Evolutionary conservation across 2,113 vertebrate genomes (phyloP).

Genomic region (Myotis davidii): DNA sequence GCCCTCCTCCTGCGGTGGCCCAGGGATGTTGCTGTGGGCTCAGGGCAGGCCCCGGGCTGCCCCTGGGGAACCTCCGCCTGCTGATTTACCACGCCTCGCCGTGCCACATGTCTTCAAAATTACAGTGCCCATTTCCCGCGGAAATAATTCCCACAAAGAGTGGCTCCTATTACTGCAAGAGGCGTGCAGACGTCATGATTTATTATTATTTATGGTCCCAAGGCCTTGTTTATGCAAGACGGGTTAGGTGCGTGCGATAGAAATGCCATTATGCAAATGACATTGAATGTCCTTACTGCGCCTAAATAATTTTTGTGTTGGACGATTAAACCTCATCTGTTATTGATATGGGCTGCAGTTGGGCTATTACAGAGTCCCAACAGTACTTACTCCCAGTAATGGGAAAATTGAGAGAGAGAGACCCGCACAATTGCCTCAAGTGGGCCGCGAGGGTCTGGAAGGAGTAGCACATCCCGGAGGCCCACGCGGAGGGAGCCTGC

Average conservation of each 20-base stretch:
- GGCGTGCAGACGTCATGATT: conserved; percentile 87
- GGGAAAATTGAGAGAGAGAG: conserved; percentile 93
- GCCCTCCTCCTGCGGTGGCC: background rate
- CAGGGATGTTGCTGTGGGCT: background rate
- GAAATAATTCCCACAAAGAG: conserved; percentile 90
- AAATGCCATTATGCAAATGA: conserved; percentile 99
- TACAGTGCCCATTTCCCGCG: conserved; percentile 88
- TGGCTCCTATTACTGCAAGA: conserved; percentile 88
- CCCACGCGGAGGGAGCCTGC: conserved; percentile 81
- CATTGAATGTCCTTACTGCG: conserved; percentile 91
- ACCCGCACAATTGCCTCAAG: conserved; percentile 90
- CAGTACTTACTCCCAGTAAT: conserved; percentile 94
- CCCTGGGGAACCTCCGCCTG: background rate
- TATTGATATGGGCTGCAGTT: conserved; percentile 98
- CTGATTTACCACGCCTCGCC: conserved; percentile 83
- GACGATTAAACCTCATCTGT: conserved; percentile 98
- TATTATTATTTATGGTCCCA: conserved; percentile 92
- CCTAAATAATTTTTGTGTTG: conserved; percentile 95
- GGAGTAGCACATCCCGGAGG: conserved; percentile 86
- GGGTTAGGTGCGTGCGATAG: conserved; percentile 90
- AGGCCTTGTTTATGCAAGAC: conserved; percentile 91
- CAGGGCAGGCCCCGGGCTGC: conserved; percentile 22
- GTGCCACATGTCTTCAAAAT: conserved; percentile 88
- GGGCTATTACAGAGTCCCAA: conserved; percentile 95
- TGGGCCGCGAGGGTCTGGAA: conserved; percentile 88